These are phyloP conservation scores for Agrenia bidenticulata DNA, from an alignment of 2,888 invertebrate genomes.

Conservation along the genomic window DNA sequence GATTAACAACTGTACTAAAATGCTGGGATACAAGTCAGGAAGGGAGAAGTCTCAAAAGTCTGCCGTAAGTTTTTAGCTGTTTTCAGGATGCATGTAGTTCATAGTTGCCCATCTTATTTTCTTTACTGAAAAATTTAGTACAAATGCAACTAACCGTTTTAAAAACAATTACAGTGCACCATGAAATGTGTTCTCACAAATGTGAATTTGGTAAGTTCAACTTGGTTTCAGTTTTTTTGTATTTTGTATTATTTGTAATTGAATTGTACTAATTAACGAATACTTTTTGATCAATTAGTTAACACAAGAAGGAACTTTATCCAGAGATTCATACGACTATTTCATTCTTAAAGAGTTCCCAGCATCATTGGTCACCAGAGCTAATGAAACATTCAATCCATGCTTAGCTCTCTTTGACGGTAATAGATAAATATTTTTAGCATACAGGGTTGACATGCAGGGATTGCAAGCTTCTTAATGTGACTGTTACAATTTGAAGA, in stretches of 20 bases:
- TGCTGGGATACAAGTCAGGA: constrained; percentile 29
- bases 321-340: constrained; percentile 10
- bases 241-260: neutral
- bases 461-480: neutral
- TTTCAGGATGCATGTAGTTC: neutral
- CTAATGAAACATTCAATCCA: constrained; percentile 29
- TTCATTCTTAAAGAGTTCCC: constrained; percentile 24
- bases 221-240: too few species aligned
- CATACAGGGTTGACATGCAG: too few species aligned
- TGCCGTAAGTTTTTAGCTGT: constrained; percentile 9
- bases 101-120: neutral
- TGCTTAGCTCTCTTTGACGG: constrained; percentile 26
- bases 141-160: too few species aligned
- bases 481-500: neutral
- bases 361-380: constrained; percentile 16
- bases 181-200: constrained; percentile 33
- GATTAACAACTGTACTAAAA: constrained; percentile 30
- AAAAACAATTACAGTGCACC: constrained; percentile 20
- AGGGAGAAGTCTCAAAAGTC: constrained; percentile 38
- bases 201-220: constrained; percentile 20
- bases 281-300: too few species aligned
- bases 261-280: too few species aligned
- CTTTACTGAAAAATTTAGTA: neutral
- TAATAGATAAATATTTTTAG: too few species aligned
- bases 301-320: constrained; percentile 12